phyloP scores from a whole-genome alignment of 2,113 vertebrate genomes.

The Hippocampus guttulatus region DNA sequence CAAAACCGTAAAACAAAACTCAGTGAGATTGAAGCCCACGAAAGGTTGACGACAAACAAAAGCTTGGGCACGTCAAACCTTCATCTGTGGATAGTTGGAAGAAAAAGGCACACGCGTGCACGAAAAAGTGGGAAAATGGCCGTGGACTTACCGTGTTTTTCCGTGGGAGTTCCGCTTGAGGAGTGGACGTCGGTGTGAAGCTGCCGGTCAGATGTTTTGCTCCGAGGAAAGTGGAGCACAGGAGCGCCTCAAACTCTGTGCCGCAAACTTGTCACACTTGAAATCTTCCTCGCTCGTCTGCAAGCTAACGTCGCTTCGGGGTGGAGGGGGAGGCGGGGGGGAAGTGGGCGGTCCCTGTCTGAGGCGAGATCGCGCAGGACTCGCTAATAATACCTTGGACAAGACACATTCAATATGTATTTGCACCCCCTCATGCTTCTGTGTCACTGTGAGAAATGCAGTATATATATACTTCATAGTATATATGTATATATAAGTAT shows the following conservation, averaged over 20 bases:
- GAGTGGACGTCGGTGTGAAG: background rate
- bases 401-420: background rate
- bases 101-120: background rate
- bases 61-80: background rate
- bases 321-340: background rate
- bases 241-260: background rate
- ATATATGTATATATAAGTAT: no score
- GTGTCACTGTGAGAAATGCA: background rate
- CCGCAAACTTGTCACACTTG: conserved; percentile 3
- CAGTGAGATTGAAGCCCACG: background rate
- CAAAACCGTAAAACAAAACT: background rate
- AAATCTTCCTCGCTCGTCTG: background rate
- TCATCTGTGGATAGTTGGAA: background rate
- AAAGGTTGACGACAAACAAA: background rate
- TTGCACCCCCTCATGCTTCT: background rate
- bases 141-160: background rate
- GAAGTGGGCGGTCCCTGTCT: background rate
- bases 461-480: background rate
- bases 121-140: background rate
- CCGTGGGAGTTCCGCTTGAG: background rate
- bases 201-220: background rate
- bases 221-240: background rate
- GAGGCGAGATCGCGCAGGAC: background rate
- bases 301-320: background rate
- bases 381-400: background rate